phyloP scores from a whole-genome alignment of 2,888 invertebrate genomes.

The Apamea monoglypha region DNA sequence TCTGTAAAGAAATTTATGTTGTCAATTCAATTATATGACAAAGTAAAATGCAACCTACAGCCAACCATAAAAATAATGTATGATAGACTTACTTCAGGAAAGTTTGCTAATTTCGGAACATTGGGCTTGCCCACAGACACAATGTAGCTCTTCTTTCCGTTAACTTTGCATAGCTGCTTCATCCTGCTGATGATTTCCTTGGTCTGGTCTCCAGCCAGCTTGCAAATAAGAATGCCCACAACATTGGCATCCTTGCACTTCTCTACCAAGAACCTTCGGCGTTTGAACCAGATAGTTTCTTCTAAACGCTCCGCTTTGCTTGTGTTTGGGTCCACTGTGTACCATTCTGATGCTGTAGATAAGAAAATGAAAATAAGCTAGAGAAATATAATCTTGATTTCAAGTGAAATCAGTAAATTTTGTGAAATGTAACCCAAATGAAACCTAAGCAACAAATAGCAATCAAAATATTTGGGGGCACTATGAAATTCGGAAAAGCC shows the following conservation, averaged over 20 bases:
- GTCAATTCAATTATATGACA: neutral
- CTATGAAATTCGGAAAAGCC: neutral
- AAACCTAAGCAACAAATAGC: neutral
- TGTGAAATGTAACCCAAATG: neutral
- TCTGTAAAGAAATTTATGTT: slow-evolving; percentile 85
- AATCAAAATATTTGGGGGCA: neutral
- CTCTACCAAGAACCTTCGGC: slow-evolving; percentile 96
- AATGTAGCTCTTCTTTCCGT: slow-evolving; percentile 96
- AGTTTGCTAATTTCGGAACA: slow-evolving; percentile 98
- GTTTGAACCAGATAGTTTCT: slow-evolving; percentile 92
- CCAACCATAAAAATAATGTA: slow-evolving; percentile 2
- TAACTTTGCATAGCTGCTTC: slow-evolving; percentile 92
- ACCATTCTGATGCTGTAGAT: slow-evolving; percentile 89
- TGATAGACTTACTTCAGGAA: slow-evolving; percentile 92
- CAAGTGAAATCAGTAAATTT: neutral
- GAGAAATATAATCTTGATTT: neutral
- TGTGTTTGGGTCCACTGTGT: slow-evolving; percentile 87
- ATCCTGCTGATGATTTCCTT: slow-evolving; percentile 93
- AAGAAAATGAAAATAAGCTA: neutral
- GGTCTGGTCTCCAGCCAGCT: slow-evolving; percentile 95
- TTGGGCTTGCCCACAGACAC: slow-evolving; percentile 98
- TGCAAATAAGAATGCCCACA: slow-evolving; percentile 97
- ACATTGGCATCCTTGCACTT: slow-evolving; percentile 97
- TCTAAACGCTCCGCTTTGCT: slow-evolving; percentile 81
- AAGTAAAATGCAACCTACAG: neutral